Evolutionary conservation across 2,888 invertebrate genomes (phyloP), one percentile per base, ranked within the genome.

Genomic region (Chirona hameri): DNA sequence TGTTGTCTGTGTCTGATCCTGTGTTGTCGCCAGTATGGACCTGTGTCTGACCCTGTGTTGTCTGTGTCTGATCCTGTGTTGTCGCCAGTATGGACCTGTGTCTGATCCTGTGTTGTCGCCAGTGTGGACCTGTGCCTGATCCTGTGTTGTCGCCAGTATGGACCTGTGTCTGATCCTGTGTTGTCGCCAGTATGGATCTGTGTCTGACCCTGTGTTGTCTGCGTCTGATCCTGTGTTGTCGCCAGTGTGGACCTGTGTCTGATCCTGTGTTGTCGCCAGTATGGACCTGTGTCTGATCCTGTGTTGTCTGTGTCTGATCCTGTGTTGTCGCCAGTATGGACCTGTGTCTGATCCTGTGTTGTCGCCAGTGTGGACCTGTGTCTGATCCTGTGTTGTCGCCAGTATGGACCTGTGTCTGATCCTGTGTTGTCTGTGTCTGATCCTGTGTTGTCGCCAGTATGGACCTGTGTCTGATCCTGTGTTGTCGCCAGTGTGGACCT

Each of bases 351-450:
- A 55, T 82, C 76, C 55, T 84, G 81, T 21, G 82, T 80, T 80
- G 55, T 81, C 72, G 76, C 82, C 81, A 39, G 95, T n/a, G 91
- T 98, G 14, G 91, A 91, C 84, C 92, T 95, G 48, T 93, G n/a
- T n/a, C n/a, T n/a, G n/a, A n/a, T n/a, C n/a, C n/a, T n/a, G n/a
- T n/a, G n/a, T n/a, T n/a, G n/a, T n/a, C n/a, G n/a, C n/a, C n/a
- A n/a, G n/a, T n/a, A n/a, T n/a, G 39, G 39, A 39, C 7, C 39
- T 7, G 4, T 2, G 7, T 39, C 39, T 39, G 39, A 39, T 7
- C 39, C 39, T 39, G 39, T 39, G 7, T 39, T 39, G 39, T 39
- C 39, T 39, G 39, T 39, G 7, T 39, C 39, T 39, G 39, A 39
- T 7, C 39, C 39, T 39, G 39, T 39, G 7, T 39, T 39, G 39